phyloP scores from a whole-genome alignment of 92 coral and sea anemone species.

The Porites cylindrica region DNA sequence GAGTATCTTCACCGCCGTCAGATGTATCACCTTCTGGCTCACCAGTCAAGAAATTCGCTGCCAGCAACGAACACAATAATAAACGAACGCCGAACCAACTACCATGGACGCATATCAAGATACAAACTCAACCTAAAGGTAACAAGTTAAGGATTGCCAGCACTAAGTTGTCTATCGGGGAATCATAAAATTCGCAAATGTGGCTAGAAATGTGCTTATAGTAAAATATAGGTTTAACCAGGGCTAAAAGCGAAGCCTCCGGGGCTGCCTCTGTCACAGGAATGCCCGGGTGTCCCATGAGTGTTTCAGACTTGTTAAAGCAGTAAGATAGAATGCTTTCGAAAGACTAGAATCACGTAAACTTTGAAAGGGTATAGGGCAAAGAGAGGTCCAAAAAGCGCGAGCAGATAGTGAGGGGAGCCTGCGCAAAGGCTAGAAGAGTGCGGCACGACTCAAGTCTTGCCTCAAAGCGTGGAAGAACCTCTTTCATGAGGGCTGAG shows the following conservation, averaged over 20 bases:
- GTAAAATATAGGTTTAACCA: too few species aligned
- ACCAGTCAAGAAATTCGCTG: conserved; percentile 92
- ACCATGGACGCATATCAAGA: conserved; percentile 92
- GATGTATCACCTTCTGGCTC: conserved; percentile 85
- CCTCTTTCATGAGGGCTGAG: too few species aligned
- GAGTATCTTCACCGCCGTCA: conserved; percentile 62
- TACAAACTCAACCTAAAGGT: conserved; percentile 94
- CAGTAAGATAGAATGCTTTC: too few species aligned
- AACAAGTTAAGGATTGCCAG: not conserved
- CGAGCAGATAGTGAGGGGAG: too few species aligned
- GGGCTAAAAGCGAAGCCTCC: too few species aligned
- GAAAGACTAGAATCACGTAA: too few species aligned
- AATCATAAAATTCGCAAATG: too few species aligned
- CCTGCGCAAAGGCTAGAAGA: not conserved
- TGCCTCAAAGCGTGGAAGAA: not conserved
- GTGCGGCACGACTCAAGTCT: not conserved
- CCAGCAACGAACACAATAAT: conserved; percentile 71
- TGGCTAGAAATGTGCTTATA: too few species aligned
- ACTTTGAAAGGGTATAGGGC: too few species aligned
- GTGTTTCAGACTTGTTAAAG: too few species aligned
- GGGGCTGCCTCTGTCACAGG: not conserved
- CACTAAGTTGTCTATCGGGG: not conserved
- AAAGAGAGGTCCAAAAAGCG: too few species aligned
- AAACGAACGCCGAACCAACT: conserved; percentile 56
- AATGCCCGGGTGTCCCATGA: too few species aligned